These are phyloP conservation scores for Lapara coniferarum DNA, from an alignment of 2,888 invertebrate genomes.

Conservation along the genomic window DNA sequence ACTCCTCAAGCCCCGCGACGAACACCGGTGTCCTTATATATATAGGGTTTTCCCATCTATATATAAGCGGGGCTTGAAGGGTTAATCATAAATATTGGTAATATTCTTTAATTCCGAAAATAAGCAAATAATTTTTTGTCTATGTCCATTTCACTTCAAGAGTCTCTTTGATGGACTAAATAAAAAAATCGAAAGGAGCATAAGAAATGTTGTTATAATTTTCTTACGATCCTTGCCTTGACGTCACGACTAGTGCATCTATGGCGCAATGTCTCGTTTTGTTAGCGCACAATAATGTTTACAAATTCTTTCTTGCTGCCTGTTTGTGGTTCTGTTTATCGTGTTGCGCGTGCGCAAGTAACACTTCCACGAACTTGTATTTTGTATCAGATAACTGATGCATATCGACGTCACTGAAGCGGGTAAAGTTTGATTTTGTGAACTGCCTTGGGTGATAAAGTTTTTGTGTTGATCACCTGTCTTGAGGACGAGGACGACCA, in stretches of 20 bases:
- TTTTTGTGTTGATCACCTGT: too few relatives aligned
- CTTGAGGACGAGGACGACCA: too few relatives aligned
- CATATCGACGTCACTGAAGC: background rate
- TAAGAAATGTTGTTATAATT: background rate
- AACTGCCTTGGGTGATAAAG: background rate
- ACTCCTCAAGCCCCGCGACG: too few relatives aligned
- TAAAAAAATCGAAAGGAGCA: too few relatives aligned
- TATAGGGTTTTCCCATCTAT: too few relatives aligned
- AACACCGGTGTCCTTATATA: too few relatives aligned
- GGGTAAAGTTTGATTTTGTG: background rate
- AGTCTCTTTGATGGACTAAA: too few relatives aligned
- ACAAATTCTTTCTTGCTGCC: slow-evolving; percentile 11
- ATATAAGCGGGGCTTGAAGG: too few relatives aligned
- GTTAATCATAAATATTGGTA: too few relatives aligned
- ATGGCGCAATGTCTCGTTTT: slow-evolving; percentile 4
- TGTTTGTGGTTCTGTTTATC: slow-evolving; percentile 8
- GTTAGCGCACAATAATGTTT: slow-evolving; percentile 10
- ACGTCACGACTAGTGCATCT: slow-evolving; percentile 4
- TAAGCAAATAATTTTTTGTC: too few relatives aligned
- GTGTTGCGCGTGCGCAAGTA: slow-evolving; percentile 13
- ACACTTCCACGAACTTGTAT: slow-evolving; percentile 10
- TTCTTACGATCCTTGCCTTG: background rate
- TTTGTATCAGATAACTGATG: slow-evolving; percentile 5
- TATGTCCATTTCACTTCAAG: too few relatives aligned
- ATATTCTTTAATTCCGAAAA: too few relatives aligned